Percentiles rank a stretch among this genome's conserved stretches.
These are phyloP conservation scores for Drosophila meridiana DNA, from an alignment of 2,888 invertebrate species.

Conservation along the genomic window DNA sequence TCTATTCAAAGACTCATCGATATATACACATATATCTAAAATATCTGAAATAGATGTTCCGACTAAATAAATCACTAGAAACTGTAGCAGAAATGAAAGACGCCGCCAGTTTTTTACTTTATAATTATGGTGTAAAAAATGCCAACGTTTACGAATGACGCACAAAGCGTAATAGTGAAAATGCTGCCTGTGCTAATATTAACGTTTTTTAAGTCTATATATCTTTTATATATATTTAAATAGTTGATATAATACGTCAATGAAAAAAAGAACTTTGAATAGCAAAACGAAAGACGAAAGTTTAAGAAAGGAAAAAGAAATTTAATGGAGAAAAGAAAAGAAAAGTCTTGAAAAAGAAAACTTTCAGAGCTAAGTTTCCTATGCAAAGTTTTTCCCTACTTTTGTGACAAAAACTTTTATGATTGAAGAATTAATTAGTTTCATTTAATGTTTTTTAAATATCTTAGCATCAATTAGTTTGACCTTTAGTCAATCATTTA, in stretches of 20 bases:
- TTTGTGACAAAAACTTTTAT: not conserved
- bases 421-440: not conserved
- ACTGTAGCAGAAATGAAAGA: conserved; percentile 6
- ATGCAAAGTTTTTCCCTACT: not conserved
- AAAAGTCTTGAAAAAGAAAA: not conserved
- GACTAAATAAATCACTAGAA: conserved; percentile 36
- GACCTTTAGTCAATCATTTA: no score
- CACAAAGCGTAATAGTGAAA: not conserved
- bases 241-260: conserved; percentile 4
- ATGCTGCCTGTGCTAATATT: not conserved
- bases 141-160: conserved; percentile 14
- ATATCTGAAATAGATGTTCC: not conserved
- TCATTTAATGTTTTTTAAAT: not conserved
- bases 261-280: not conserved
- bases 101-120: not conserved
- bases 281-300: not conserved
- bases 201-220: not conserved
- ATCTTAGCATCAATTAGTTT: no score
- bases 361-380: not conserved
- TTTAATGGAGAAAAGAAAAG: not conserved
- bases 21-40: not conserved
- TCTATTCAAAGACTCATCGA: conserved; percentile 1
- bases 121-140: not conserved
- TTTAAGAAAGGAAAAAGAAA: not conserved
- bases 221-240: not conserved